Conservation (phyloP, 2,797 vertebrate species). For the Mycteria americana region DNA sequence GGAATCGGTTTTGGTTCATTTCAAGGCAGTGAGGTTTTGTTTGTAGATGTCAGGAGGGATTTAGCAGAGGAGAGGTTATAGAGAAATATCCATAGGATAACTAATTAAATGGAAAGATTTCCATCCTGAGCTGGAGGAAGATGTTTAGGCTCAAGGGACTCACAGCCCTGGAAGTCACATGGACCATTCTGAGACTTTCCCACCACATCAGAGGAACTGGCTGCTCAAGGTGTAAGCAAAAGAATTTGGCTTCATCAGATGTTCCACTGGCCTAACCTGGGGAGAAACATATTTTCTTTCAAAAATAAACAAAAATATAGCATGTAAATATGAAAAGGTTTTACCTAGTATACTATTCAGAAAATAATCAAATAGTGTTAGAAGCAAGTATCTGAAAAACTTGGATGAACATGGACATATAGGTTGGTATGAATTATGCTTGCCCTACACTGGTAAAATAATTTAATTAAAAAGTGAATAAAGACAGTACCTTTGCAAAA, state of each 20-base stretch:
- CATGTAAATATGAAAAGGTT: not conserved
- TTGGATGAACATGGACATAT: not conserved
- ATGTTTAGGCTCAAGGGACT: not conserved
- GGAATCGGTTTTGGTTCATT: constrained; percentile 64
- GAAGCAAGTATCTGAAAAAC: not conserved
- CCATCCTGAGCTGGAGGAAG: not conserved
- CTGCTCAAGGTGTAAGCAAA: not conserved
- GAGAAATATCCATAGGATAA: constrained; percentile 64
- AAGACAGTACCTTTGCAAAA: not conserved
- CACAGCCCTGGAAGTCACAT: not conserved
- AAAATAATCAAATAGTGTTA: not conserved
- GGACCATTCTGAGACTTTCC: not conserved
- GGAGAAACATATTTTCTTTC: not conserved
- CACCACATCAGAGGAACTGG: not conserved
- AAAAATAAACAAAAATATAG: not conserved
- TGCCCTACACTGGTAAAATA: not conserved
- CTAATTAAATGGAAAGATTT: constrained; percentile 63
- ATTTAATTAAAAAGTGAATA: not conserved
- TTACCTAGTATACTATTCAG: not conserved
- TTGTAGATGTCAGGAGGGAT: constrained; percentile 61
- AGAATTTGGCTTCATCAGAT: not conserved
- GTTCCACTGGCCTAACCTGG: not conserved
- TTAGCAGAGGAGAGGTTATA: constrained; percentile 48
- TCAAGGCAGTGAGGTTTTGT: constrained; percentile 66
- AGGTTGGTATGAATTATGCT: not conserved